Evolutionary conservation across 2,797 vertebrate genomes (phyloP), one percentile per base, ranked within the genome.

Genomic region (Tapera naevia): DNA sequence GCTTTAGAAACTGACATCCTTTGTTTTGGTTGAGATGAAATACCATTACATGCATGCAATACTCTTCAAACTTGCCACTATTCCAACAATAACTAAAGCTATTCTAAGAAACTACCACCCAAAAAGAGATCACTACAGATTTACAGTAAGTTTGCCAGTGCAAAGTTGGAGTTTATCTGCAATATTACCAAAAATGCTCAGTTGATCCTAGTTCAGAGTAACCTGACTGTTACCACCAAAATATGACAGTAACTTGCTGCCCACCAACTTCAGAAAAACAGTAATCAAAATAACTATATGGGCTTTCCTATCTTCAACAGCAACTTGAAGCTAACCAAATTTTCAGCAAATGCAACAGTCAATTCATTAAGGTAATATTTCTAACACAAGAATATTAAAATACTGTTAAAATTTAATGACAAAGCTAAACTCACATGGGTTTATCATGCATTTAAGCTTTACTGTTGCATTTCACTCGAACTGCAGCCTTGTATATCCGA

Each of bases 21-120:
- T 97, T 95, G 91, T 95, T 96, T 94, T 86, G 78, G 53, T 91
- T 93, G 75, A 93, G 80, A 82, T 54, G 60, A 94, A 95, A 90
- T 89, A 95, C 57, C 89, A 87, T 67, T 62, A 86, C 86, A 88
- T 11, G 74, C 48, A 70, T 73, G 90, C 90, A 94, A 64, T 78
- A 93, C 83, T 75, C 83, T 94, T 92, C 81, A 91, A 88, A 91
- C 69, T 88, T 93, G 79, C 94, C 91, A 88, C 74, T 24, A 54
- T 83, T 96, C 95, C 95, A 95, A 93, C 89, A 94, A 94, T 88
- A 93, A 94, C 91, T 95, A 65, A 93, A 88, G 89, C 76, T 91
- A 65, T 96, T 96, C 93, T 82, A 81, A 95, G 94, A 93, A 96
- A 89, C 35, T 79, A 91, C 91, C 91, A 80, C 89, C 91, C 88